Percentiles rank a stretch among this genome's conserved stretches.
Evolutionary conservation across 2,113 vertebrate genomes (phyloP).

Genomic region (Micronisus gabar): DNA sequence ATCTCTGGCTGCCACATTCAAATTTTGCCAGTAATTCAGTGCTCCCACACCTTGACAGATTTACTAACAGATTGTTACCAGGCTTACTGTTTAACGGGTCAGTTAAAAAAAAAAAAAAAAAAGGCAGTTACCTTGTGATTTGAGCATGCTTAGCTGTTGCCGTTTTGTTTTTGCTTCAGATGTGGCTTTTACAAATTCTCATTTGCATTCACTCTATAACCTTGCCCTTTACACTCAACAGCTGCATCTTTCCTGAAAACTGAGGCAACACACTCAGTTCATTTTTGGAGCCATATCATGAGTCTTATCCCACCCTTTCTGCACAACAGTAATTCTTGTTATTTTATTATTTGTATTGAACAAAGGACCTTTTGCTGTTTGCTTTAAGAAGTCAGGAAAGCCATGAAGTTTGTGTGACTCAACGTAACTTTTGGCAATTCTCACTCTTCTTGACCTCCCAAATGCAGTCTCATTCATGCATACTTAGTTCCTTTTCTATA

Average conservation of each 20-base stretch:
- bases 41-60: conserved; percentile 49
- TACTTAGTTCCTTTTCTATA: background rate
- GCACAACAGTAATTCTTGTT: background rate
- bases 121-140: conserved; percentile 19
- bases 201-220: background rate
- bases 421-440: background rate
- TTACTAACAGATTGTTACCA: conserved; percentile 59
- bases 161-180: background rate
- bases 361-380: background rate
- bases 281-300: background rate
- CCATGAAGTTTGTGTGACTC: background rate
- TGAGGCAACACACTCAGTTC: background rate
- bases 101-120: background rate
- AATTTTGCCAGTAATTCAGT: conserved; percentile 31
- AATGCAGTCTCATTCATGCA: background rate
- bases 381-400: background rate
- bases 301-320: background rate
- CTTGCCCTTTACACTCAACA: background rate
- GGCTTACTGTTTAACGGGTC: conserved; percentile 14
- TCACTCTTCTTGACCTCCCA: background rate
- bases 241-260: background rate
- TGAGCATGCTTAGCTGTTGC: background rate
- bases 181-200: background rate
- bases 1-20: conserved; percentile 12
- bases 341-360: background rate